phyloP scores from a whole-genome alignment of 2,888 invertebrate species.

The Agrenia bidenticulata region DNA sequence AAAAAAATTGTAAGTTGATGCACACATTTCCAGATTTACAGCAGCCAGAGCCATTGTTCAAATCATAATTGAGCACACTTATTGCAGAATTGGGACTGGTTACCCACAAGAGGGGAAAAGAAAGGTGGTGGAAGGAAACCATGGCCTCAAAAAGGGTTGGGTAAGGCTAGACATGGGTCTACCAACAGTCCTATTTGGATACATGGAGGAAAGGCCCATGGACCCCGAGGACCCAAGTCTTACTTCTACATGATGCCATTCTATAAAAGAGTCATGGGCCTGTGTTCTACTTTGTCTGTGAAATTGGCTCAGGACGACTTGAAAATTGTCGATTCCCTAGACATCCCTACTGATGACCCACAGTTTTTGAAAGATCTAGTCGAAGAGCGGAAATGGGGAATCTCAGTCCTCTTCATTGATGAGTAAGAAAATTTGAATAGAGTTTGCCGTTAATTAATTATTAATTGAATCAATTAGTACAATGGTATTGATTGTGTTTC shows the following conservation, averaged over 20 bases:
- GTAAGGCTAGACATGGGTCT: constrained; percentile 87
- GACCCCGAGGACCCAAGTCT: constrained; percentile 82
- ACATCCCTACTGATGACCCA: constrained; percentile 79
- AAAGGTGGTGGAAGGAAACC: constrained; percentile 89
- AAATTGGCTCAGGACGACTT: constrained; percentile 93
- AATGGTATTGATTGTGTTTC: too few relatives aligned
- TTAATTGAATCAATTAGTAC: not conserved
- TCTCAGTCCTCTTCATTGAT: constrained; percentile 90
- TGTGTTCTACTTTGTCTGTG: constrained; percentile 79
- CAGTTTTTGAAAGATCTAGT: constrained; percentile 76
- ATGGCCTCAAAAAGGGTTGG: constrained; percentile 94
- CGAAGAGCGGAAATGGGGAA: constrained; percentile 88
- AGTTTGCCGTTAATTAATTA: not conserved
- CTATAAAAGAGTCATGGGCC: constrained; percentile 71
- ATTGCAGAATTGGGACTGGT: constrained; percentile 68
- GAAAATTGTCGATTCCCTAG: constrained; percentile 81
- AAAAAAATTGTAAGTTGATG: constrained; percentile 67
- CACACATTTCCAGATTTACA: not conserved
- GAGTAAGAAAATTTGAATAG: constrained; percentile 64
- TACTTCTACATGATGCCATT: constrained; percentile 93
- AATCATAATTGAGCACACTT: not conserved
- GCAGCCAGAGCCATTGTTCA: not conserved
- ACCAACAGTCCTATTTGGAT: constrained; percentile 83
- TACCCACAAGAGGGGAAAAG: constrained; percentile 80
- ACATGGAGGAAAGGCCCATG: constrained; percentile 82